Base-by-base conservation (phyloP, 2,888 invertebrate species). In the Zygaena filipendulae region DNA sequence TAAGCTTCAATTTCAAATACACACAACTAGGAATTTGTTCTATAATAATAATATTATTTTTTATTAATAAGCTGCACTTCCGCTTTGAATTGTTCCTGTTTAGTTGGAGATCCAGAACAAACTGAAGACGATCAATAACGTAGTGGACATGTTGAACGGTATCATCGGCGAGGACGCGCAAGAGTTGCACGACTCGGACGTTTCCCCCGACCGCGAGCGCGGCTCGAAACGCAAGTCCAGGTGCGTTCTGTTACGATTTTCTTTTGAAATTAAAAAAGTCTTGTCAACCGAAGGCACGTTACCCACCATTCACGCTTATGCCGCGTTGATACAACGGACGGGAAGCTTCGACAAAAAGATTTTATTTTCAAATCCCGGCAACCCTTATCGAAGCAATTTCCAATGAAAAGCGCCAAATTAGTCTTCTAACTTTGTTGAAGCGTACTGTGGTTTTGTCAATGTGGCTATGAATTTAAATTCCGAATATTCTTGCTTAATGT, bases 121-220 rank as follows among this genome's bases (percentile, higher is more conserved):
- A 74, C 72, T 89, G 74, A 89, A 89, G 69, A 91, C 92, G 0
- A 91, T 92, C 59, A 87, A 87, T 67, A 91, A 91, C 63, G 92
- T 93, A 11, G 90, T 94, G 51, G 92, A 92, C 54, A 92, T 92
- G 90, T 80, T 94, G 48, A 89, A 89, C 35, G 88, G 88, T 18
- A 90, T 93, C 53, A 91, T 93, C 49, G 91, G 91, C 1, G 90
- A 91, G 47, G 88, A 87, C 42, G 71, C 63, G 2, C 50, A 47
- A 2, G 63, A 66, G 20, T 25, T 47, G 3, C 42, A 19, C 2
- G 60, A 59, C 2, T 45, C 51, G 0, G 70, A 67, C 1, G 61
- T 60, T 9, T 47, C 64, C 0, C 32, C 47, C 4, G 16, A 16
- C n/a, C n/a, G n/a, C 0, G 70, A 70, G 0, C 59, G 60, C 4